These are phyloP conservation scores for Synanthedon formicaeformis DNA, from an alignment of 2,888 invertebrate species.

Conservation along the genomic window DNA sequence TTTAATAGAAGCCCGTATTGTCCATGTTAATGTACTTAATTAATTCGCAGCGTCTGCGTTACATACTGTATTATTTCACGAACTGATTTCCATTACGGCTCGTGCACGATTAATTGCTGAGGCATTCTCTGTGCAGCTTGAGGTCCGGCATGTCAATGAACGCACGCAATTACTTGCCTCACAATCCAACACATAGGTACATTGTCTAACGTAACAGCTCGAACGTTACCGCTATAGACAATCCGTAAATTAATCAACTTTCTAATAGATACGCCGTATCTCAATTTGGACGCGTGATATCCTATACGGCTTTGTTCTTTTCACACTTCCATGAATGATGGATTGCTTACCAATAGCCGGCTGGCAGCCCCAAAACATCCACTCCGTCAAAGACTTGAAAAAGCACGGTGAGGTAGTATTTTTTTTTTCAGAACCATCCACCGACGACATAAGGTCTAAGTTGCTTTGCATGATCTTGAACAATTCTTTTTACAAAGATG, in stretches of 20 bases:
- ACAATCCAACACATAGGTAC: background rate
- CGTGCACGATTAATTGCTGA: slow-evolving; percentile 56
- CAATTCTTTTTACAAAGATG: slow-evolving; percentile 61
- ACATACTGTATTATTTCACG: slow-evolving; percentile 16
- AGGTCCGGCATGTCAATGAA: slow-evolving; percentile 54
- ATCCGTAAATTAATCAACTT: slow-evolving; percentile 26
- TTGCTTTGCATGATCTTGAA: slow-evolving; percentile 40
- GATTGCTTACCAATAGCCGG: slow-evolving; percentile 51
- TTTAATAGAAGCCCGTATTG: too few relatives aligned
- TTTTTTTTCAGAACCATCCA: slow-evolving; percentile 14
- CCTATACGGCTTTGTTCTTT: slow-evolving; percentile 38
- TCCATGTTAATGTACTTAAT: too few relatives aligned
- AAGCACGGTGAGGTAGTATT: slow-evolving; percentile 23
- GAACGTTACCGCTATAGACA: slow-evolving; percentile 20
- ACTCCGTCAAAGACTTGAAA: slow-evolving; percentile 31
- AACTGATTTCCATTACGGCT: slow-evolving; percentile 37
- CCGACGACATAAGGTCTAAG: slow-evolving; percentile 34
- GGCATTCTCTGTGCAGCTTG: slow-evolving; percentile 45
- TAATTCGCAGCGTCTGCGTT: background rate
- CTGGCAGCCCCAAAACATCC: slow-evolving; percentile 46
- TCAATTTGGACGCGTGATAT: slow-evolving; percentile 28
- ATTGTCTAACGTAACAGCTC: slow-evolving; percentile 9
- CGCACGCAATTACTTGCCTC: slow-evolving; percentile 45
- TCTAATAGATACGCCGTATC: slow-evolving; percentile 17
- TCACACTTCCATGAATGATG: slow-evolving; percentile 46